phyloP scores from a whole-genome alignment of 1,140 invertebrate genomes.

The Eulimnadia texana region DNA sequence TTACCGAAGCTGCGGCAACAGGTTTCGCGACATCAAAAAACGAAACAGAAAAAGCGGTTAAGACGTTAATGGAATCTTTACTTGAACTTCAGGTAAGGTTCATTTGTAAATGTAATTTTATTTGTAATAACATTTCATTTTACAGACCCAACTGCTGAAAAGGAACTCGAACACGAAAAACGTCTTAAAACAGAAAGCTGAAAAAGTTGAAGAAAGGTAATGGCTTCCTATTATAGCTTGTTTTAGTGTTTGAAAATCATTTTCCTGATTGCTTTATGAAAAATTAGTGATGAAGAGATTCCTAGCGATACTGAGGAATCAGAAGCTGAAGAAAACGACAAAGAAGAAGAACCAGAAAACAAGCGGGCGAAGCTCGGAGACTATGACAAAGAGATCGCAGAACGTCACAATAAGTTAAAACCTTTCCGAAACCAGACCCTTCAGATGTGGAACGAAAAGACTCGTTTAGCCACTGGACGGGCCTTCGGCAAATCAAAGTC shows the following conservation, averaged over 20 bases:
- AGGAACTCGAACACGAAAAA: constrained; percentile 6
- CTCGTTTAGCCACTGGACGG: constrained; percentile 53
- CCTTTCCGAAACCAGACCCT: constrained; percentile 60
- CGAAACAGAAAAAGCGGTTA: constrained; percentile 56
- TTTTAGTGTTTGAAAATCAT: background rate
- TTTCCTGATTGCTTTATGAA: constrained; percentile 21
- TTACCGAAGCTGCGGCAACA: constrained; percentile 72
- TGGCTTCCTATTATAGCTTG: no score
- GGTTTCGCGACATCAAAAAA: constrained; percentile 68
- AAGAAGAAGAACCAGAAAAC: constrained; percentile 26
- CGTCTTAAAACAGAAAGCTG: constrained; percentile 22
- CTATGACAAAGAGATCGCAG: constrained; percentile 43
- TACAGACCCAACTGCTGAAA: constrained; percentile 31
- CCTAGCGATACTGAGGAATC: constrained; percentile 37
- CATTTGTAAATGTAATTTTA: constrained; percentile 47
- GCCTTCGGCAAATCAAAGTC: constrained; percentile 40
- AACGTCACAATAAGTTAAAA: constrained; percentile 45
- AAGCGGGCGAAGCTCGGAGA: constrained; percentile 47
- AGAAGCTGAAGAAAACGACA: constrained; percentile 20
- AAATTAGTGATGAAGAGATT: constrained; percentile 41
- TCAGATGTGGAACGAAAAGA: constrained; percentile 88
- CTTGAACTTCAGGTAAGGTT: constrained; percentile 31
- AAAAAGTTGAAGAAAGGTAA: constrained; percentile 34
- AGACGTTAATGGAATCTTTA: constrained; percentile 44
- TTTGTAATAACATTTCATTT: constrained; percentile 28